phyloP scores from a whole-genome alignment of 1,140 invertebrate genomes.

The Drosophila dunni region DNA sequence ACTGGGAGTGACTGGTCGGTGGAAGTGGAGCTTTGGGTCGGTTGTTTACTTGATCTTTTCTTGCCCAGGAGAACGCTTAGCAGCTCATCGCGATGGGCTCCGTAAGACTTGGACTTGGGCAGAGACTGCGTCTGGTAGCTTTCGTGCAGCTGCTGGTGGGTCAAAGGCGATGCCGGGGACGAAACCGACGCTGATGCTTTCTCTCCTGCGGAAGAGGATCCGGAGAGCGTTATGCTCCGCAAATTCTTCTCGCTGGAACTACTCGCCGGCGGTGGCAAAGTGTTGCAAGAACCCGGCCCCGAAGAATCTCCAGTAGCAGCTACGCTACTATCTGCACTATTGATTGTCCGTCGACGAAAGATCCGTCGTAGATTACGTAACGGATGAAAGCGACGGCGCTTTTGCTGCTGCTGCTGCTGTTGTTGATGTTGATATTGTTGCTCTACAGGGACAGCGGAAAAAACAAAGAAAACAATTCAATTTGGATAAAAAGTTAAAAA shows the following conservation, averaged over 20 bases:
- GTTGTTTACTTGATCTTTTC: slow-evolving; percentile 59
- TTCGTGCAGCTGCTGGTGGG: slow-evolving; percentile 65
- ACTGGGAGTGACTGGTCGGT: slow-evolving; percentile 32
- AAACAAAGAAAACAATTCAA: slow-evolving; percentile 15
- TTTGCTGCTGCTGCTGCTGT: slow-evolving; percentile 67
- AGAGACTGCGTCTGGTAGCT: slow-evolving; percentile 77
- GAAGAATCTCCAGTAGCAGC: slow-evolving; percentile 19
- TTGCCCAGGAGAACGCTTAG: slow-evolving; percentile 71
- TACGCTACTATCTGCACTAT: slow-evolving; percentile 58
- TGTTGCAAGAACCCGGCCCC: slow-evolving; percentile 55
- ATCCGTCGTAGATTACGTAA: slow-evolving; percentile 82
- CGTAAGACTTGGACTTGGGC: slow-evolving; percentile 80
- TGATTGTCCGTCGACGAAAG: slow-evolving; percentile 81
- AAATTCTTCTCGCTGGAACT: slow-evolving; percentile 80
- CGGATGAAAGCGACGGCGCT: slow-evolving; percentile 81
- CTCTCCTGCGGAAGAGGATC: slow-evolving; percentile 28
- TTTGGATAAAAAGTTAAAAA: slow-evolving; percentile 15
- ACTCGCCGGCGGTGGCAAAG: slow-evolving; percentile 64
- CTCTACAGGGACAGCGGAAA: slow-evolving; percentile 49
- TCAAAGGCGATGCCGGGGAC: slow-evolving; percentile 71
- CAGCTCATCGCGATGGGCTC: slow-evolving; percentile 70
- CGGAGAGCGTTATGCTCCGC: slow-evolving; percentile 53
- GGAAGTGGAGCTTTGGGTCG: slow-evolving; percentile 27
- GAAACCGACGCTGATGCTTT: slow-evolving; percentile 36
- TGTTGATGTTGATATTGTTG: slow-evolving; percentile 49